Base-by-base conservation (phyloP, 2,888 invertebrate species). In the Drosophila affinis region DNA sequence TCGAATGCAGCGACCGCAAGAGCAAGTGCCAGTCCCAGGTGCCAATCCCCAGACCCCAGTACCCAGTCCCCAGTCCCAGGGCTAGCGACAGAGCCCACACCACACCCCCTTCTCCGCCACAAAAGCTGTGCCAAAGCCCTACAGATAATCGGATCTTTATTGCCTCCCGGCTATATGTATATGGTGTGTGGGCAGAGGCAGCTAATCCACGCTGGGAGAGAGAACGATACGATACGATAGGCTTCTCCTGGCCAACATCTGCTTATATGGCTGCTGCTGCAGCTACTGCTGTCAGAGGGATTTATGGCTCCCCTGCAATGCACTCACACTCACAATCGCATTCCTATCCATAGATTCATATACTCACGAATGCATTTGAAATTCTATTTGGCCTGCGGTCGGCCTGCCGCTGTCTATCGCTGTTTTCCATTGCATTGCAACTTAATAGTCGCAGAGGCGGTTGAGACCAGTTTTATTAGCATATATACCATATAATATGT, bases 401-500 rank as follows among this genome's bases (percentile, higher is more conserved):
- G 24, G 24, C 21, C 57, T 32, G 34, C 46, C 10, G 32, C 32
- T 10, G 32, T 18, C 55, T 17, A 56, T 46, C 49, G 71, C 62
- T 24, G 56, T 62, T 58, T 70, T 47, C 48, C 56, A 59, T 49
- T 72, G 39, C 14, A 39, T 55, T 76, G 55, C 65, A 68, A 62
- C 73, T 53, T 53, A 58, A 73, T 69, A 67, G 65, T 77, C 65
- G 48, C 67, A 54, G 44, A 60, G 63, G 57, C 63, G 46, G 63
- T 58, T 71, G 56, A 49, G 45, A 71, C 72, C 63, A 58, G 71
- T 77, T 62, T 67, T 61, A 77, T 81, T 81, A 73, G 70, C 79
- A 81, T 84, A 39, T 39, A 14, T 69, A 62, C 24, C 45, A 44
- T 62, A 54, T 68, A 69, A 70, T 18, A 48, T 47, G 17, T 7